Percentiles rank a stretch among this genome's conserved stretches.
phyloP scores from a whole-genome alignment of 2,888 invertebrate genomes.

The Epiblema foenella region DNA sequence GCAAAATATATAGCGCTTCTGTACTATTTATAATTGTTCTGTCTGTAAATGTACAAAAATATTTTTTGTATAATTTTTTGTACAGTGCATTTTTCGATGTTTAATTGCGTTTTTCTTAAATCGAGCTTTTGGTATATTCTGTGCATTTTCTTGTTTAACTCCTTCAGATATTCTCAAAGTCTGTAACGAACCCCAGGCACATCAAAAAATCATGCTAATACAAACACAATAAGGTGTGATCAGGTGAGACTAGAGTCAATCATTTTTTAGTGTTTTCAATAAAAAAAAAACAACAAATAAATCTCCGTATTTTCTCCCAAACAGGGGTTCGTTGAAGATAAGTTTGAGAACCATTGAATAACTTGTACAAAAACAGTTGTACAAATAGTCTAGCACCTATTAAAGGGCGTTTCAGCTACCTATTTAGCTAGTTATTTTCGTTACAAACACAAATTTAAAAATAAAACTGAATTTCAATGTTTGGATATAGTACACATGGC shows the following conservation, averaged over 20 bases:
- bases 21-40: slow-evolving; percentile 34
- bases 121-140: slow-evolving; percentile 10
- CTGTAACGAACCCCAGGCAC: not conserved
- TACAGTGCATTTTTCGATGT: slow-evolving; percentile 11
- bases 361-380: slow-evolving; percentile 19
- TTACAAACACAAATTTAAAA: not conserved
- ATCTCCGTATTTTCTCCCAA: not conserved
- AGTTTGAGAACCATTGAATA: not conserved
- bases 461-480: not conserved
- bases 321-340: not conserved
- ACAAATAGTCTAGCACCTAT: slow-evolving; percentile 6
- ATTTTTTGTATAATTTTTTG: slow-evolving; percentile 19
- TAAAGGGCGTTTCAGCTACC: not conserved
- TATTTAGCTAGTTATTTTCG: not conserved
- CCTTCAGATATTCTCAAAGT: not conserved
- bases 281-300: not conserved
- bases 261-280: no score
- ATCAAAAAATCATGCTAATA: not conserved
- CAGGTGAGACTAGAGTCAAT: no score
- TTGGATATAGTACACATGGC: not conserved
- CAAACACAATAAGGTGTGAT: not conserved
- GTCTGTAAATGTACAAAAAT: slow-evolving; percentile 21
- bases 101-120: not conserved
- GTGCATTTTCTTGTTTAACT: slow-evolving; percentile 25
- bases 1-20: slow-evolving; percentile 29